These are phyloP conservation scores for Apamea crenata DNA, from an alignment of 2,888 invertebrate genomes.

Conservation along the genomic window DNA sequence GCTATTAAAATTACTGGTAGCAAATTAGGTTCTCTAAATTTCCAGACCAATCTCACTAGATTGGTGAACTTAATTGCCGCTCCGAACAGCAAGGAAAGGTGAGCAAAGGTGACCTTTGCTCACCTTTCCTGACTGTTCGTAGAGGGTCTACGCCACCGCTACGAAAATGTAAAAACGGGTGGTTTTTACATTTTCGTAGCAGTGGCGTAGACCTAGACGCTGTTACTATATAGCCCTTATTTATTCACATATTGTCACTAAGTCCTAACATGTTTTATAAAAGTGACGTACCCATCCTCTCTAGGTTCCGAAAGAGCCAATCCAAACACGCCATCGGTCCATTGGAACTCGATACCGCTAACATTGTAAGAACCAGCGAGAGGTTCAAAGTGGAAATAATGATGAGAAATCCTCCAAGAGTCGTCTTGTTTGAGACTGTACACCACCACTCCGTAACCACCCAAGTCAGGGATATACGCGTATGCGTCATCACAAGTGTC, in stretches of 20 bases:
- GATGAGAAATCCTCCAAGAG: slow-evolving; percentile 95
- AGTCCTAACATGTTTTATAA: too few species aligned
- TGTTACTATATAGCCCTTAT: too few species aligned
- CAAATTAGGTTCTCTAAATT: too few species aligned
- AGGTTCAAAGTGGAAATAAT: slow-evolving; percentile 96
- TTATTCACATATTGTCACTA: too few species aligned
- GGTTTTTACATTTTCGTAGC: too few species aligned
- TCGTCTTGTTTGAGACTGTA: slow-evolving; percentile 93
- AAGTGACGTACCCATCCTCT: slow-evolving; percentile 87
- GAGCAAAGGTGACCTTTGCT: too few species aligned
- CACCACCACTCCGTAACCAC: slow-evolving; percentile 94
- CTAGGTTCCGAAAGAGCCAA: slow-evolving; percentile 92
- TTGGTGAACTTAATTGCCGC: too few species aligned
- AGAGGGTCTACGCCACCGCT: slow-evolving; percentile 8
- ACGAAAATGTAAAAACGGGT: neutral
- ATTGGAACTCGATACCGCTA: slow-evolving; percentile 95
- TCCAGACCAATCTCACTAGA: too few species aligned
- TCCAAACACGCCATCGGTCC: slow-evolving; percentile 96
- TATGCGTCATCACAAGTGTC: slow-evolving; percentile 93
- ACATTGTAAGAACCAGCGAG: slow-evolving; percentile 94
- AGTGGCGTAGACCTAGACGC: too few species aligned
- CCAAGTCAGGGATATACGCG: slow-evolving; percentile 94
- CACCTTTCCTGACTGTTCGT: neutral
- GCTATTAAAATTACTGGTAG: neutral
- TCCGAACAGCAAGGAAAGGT: too few species aligned